Base-by-base conservation (phyloP, 1,140 invertebrate species). In the Drosophila eugracilis region DNA sequence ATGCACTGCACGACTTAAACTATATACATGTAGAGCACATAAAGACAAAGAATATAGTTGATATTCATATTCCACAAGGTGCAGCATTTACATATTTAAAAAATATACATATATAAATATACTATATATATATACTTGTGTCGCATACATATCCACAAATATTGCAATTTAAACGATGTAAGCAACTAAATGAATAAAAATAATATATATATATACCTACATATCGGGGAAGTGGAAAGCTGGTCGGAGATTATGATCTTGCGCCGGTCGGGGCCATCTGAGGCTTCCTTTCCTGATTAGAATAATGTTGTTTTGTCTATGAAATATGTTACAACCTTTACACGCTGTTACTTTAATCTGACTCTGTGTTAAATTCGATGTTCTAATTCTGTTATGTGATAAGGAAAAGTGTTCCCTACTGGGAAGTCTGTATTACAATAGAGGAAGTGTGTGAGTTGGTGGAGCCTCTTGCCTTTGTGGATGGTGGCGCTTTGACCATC, bases 61-160 rank as follows among this genome's bases (percentile, higher is more conserved):
- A 36, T 6, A 2, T 36, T n/a, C n/a, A 41, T 41, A 19, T 41
- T 41, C 15, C 37, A 41, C 37, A 17, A 41, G 49, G 49, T 52
- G 49, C 52, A 54, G 15, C 52, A 54, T 54, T 30, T 19, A 42
- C 37, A 24, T 54, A 54, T 54, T 28, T 54, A n/a, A 4, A 32
- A 32, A 32, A 12, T 32, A 32, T 12, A 32, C n/a, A 32, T 32
- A 9, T 12, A 28, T 32, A 28, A 22, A 44, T 44, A 34, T 55
- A 32, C 14, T 7, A n/a, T 14, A 26, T 37, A 26, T 48, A 57
- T 26, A 47, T 36, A 47, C n/a, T 26, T 58, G n/a, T 49, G 49
- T 37, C 45, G 45, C 49, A 59, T 59, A 59, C 55, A 59, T 59
- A 59, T 59, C 49, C 49, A 37, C 21, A 52, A 37, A 12, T 37